Base-by-base conservation (phyloP, 2,888 invertebrate genomes). In the Caenorhabditis doughertyi region DNA sequence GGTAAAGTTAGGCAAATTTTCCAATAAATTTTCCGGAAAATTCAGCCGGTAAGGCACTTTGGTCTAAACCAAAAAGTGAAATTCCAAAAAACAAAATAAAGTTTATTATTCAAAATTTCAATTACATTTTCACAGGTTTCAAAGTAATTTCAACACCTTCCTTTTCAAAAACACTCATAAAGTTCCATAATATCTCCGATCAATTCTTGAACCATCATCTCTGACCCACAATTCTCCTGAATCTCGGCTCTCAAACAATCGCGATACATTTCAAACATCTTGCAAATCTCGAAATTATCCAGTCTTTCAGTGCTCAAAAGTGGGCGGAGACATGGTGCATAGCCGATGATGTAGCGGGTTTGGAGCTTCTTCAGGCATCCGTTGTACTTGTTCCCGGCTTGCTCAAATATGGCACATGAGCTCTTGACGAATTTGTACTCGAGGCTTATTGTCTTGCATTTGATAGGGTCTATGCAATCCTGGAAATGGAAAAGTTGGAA, bases 401-500 rank as follows among this genome's bases (percentile, higher is more conserved):
- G 11, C 5, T 73, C 55, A 7, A 73, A 53, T 21, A 73, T 23
- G 0, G 39, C 21, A 29, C 72, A 73, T 1, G 62, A 55, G 1
- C 18, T 21, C 29, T 73, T 42, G 3, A 73, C 55, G 42, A 55
- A 73, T 23, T 73, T 64, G 55, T 64, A 73, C 7, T 64, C 64
- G 3, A 53, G 21, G 5, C 25, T 55, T 16, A 64, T 62, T 0
- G 62, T 53, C 44, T 73, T 73, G 9, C 72, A 73, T 55, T 73
- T 73, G 16, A 73, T 62, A 0, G 72, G 72, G 9, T 25, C 32
- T 23, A 73, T 60, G 29, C 72, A 73, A 1, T 42, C 55, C 72
- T 72, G 53, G 35, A 67, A 53, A 21, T 5, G 29, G n/a, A 18
- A 9, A 47, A 23, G 3, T 39, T 13, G 11, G 16, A 9, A 13